Conservation (phyloP, 2,888 invertebrate species). For the Criorhina ranunculi region DNA sequence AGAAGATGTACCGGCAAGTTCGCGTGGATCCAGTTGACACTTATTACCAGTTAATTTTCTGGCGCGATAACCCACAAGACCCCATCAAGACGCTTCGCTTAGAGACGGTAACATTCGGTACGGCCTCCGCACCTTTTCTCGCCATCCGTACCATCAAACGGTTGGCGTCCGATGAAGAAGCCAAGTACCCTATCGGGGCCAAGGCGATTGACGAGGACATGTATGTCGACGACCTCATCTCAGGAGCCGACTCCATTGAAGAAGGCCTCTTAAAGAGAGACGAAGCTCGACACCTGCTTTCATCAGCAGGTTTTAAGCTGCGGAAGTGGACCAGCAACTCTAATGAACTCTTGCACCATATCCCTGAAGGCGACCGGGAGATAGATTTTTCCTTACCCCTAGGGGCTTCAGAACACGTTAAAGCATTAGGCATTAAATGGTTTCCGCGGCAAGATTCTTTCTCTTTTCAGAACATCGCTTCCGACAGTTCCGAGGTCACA, state of each 20-base stretch:
- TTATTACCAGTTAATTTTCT: neutral
- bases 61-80: neutral
- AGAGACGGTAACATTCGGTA: neutral
- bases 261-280: neutral
- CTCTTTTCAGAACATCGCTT: neutral
- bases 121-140: neutral
- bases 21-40: neutral
- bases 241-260: neutral
- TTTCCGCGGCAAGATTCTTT: slow-evolving; percentile 4
- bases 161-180: neutral
- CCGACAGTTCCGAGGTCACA: neutral
- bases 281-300: neutral
- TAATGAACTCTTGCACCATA: neutral
- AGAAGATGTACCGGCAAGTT: slow-evolving; percentile 11
- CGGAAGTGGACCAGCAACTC: slow-evolving; percentile 18
- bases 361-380: neutral
- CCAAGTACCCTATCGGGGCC: neutral
- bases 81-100: neutral
- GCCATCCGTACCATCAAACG: neutral
- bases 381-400: neutral
- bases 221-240: slow-evolving; percentile 1
- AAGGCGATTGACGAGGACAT: neutral
- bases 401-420: neutral
- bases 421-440: slow-evolving; percentile 8
- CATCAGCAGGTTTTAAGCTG: neutral